Conservation (phyloP, 2,888 invertebrate species). For the Trachelus tabidus region DNA sequence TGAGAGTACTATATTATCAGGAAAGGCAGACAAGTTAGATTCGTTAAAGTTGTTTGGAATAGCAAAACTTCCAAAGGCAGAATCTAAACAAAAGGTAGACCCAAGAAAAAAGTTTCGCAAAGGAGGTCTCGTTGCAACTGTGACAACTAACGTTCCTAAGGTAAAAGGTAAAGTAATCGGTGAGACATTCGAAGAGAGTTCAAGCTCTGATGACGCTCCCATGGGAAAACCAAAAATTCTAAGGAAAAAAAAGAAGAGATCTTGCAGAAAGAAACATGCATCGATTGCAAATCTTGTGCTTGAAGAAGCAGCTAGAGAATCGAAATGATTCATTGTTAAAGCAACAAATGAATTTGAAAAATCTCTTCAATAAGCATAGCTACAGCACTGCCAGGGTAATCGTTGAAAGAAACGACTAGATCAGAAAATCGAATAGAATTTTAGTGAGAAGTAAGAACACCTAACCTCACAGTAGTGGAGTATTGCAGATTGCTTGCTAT, state of each 20-base stretch:
- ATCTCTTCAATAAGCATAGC: not conserved
- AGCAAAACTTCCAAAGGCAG: conserved; percentile 42
- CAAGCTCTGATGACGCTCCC: conserved; percentile 48
- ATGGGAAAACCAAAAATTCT: conserved; percentile 23
- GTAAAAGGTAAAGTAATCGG: conserved; percentile 31
- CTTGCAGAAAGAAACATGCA: conserved; percentile 40
- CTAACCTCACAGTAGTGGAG: not conserved
- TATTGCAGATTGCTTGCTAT: not conserved
- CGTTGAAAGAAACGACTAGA: not conserved
- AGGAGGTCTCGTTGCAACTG: conserved; percentile 72
- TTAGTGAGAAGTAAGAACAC: not conserved
- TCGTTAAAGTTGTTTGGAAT: conserved; percentile 48
- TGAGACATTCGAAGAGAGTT: conserved; percentile 45
- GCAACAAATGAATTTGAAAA: not conserved
- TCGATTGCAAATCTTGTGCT: conserved; percentile 40
- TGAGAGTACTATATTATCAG: conserved; percentile 24
- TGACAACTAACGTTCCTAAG: conserved; percentile 48
- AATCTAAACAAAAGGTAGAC: conserved; percentile 48
- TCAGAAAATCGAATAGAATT: not conserved
- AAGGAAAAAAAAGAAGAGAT: conserved; percentile 33
- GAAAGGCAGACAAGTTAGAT: conserved; percentile 43
- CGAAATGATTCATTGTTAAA: not conserved
- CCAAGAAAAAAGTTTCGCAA: conserved; percentile 70
- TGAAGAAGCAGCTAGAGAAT: not conserved
- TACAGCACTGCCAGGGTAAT: not conserved